phyloP scores from a whole-genome alignment of 2,888 invertebrate species.

The Torymus aiolomorphi region DNA sequence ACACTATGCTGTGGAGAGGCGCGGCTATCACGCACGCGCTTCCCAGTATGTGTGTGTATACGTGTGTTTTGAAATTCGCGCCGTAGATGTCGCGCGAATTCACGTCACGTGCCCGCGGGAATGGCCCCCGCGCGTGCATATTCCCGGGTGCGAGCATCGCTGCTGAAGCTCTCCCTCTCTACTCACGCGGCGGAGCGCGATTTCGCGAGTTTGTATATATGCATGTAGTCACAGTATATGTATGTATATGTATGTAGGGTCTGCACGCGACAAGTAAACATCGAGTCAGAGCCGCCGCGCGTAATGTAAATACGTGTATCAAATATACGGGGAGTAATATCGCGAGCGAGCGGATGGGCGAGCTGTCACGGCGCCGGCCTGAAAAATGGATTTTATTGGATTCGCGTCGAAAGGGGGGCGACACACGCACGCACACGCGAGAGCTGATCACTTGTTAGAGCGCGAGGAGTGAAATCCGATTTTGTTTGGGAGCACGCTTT shows the following conservation, averaged over 20 bases:
- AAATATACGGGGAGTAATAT: constrained; percentile 24
- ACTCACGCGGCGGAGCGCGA: not conserved
- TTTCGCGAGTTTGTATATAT: too few species aligned
- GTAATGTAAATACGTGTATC: constrained; percentile 44
- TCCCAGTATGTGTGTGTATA: not conserved
- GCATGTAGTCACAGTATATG: not conserved
- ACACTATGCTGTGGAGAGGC: too few species aligned
- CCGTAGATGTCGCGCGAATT: constrained; percentile 3
- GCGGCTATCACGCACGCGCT: too few species aligned
- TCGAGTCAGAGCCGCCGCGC: constrained; percentile 2
- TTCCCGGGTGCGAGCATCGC: not conserved
- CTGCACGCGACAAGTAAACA: constrained; percentile 37
- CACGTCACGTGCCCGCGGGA: constrained; percentile 35
- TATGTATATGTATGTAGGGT: not conserved
- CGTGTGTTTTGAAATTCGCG: constrained; percentile 38
- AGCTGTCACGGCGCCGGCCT: not conserved
- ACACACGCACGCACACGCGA: not conserved
- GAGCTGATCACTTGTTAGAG: constrained; percentile 8
- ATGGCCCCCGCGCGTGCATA: constrained; percentile 16
- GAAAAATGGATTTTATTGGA: constrained; percentile 40
- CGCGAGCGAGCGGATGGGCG: not conserved
- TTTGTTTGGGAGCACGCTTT: constrained; percentile 14
- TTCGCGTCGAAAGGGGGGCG: not conserved
- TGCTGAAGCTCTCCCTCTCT: not conserved
- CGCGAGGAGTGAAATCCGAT: not conserved